phyloP scores from a whole-genome alignment of 2,888 invertebrate genomes.

The Plebejus argus region DNA sequence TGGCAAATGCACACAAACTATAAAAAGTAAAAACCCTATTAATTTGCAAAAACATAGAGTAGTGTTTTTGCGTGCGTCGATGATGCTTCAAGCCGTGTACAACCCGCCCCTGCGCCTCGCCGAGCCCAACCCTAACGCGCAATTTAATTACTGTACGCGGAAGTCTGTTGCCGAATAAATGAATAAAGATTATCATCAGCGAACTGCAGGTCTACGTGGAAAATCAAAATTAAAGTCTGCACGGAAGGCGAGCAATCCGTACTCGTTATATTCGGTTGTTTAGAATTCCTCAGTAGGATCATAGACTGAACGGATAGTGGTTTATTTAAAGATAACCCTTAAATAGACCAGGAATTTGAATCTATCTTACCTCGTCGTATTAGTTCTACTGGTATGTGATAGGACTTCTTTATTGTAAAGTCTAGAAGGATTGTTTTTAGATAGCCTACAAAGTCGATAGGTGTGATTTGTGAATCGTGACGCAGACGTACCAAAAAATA shows the following conservation, averaged over 20 bases:
- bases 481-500: background rate
- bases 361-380: background rate
- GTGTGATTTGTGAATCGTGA: background rate
- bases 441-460: background rate
- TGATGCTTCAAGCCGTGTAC: background rate
- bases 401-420: background rate
- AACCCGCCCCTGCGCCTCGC: background rate
- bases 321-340: background rate
- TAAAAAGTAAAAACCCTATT: background rate
- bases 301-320: background rate
- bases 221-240: constrained; percentile 8
- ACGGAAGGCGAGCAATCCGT: constrained; percentile 1
- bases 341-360: constrained; percentile 10
- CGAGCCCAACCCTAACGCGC: background rate
- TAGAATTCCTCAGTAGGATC: background rate
- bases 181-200: constrained; percentile 12
- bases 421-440: background rate
- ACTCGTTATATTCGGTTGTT: constrained; percentile 6
- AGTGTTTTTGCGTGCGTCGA: constrained; percentile 20
- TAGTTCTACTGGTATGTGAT: background rate
- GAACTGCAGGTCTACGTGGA: background rate
- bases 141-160: constrained; percentile 6
- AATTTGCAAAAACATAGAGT: background rate
- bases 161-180: constrained; percentile 13
- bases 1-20: background rate